phyloP scores from a whole-genome alignment of 2,113 vertebrate species.

The Alligator mississippiensis region DNA sequence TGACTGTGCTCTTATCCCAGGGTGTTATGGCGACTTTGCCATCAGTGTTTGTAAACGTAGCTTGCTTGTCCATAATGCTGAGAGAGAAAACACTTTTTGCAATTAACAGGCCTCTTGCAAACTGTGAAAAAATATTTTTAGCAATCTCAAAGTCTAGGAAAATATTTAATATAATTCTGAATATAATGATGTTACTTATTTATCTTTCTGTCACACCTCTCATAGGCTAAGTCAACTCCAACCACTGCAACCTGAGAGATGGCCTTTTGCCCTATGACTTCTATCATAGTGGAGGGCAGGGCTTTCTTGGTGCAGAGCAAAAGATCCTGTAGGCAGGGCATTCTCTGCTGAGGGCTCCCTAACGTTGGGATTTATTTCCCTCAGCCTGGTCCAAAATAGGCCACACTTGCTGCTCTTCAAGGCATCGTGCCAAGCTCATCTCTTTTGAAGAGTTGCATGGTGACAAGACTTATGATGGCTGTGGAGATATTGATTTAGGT shows the following conservation, averaged over 20 bases:
- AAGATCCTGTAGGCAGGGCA: neutral
- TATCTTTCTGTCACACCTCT: neutral
- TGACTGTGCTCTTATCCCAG: conserved; percentile 79
- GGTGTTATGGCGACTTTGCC: conserved; percentile 81
- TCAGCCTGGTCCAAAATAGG: neutral
- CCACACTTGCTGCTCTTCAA: neutral
- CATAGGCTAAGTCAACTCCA: neutral
- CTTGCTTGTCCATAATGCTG: conserved; percentile 88
- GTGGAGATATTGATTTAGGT: neutral
- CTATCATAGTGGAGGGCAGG: neutral
- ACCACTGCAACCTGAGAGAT: neutral
- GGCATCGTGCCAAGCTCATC: neutral
- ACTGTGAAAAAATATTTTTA: neutral
- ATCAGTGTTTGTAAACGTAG: conserved; percentile 83
- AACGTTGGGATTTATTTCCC: neutral
- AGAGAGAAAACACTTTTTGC: neutral
- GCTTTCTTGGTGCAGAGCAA: neutral
- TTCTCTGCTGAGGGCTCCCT: neutral
- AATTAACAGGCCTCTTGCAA: neutral
- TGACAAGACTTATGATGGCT: too few species aligned
- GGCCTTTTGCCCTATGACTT: neutral
- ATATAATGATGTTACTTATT: neutral
- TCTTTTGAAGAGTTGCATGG: neutral
- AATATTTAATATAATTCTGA: neutral
- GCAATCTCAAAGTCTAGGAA: neutral